These are phyloP conservation scores for Ischnus inquisitorius DNA, from an alignment of 2,888 invertebrate genomes.

Conservation along the genomic window DNA sequence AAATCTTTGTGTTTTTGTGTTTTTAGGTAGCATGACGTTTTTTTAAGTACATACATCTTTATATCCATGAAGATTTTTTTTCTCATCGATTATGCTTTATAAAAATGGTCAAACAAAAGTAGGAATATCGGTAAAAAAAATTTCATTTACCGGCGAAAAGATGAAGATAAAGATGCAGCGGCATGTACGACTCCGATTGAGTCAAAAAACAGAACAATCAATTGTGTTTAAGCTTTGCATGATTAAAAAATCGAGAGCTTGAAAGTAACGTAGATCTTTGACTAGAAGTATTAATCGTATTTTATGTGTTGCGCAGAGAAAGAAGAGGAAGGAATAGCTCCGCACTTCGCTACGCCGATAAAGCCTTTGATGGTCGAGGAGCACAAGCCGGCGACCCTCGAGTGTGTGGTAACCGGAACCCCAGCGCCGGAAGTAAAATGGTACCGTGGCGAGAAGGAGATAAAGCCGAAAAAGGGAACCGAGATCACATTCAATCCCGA, in stretches of 20 bases:
- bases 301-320: constrained; percentile 86
- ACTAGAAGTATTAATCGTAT: constrained; percentile 17
- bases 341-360: constrained; percentile 89
- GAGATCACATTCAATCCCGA: constrained; percentile 88
- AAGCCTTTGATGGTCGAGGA: constrained; percentile 89
- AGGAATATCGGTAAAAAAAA: not conserved
- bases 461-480: constrained; percentile 87
- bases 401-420: constrained; percentile 89
- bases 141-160: not conserved
- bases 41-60: not conserved
- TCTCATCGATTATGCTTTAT: not conserved
- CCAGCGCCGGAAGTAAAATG: constrained; percentile 91
- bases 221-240: constrained; percentile 10
- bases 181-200: not conserved
- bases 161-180: not conserved
- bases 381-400: constrained; percentile 88
- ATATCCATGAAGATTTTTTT: not conserved
- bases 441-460: constrained; percentile 89
- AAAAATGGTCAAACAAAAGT: not conserved
- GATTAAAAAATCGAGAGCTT: not conserved
- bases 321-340: constrained; percentile 90
- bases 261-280: not conserved
- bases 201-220: not conserved
- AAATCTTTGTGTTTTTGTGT: constrained; percentile 35
- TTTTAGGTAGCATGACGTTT: constrained; percentile 47